These are phyloP conservation scores for Heliconius congener DNA, from an alignment of 1,140 invertebrate species.

Conservation along the genomic window DNA sequence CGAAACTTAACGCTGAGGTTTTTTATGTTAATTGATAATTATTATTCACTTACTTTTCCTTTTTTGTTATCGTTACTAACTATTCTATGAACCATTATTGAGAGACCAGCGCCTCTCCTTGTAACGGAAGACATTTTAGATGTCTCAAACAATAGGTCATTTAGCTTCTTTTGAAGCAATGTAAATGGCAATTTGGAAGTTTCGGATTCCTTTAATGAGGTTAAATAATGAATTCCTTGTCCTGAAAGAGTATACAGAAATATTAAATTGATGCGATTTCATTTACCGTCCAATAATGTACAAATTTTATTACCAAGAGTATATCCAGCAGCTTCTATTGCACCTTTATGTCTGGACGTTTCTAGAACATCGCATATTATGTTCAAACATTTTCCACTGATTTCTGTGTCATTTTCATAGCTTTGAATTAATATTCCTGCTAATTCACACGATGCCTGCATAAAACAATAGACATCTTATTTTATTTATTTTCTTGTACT, in stretches of 20 bases:
- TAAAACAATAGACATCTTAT: conserved; percentile 16
- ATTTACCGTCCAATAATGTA: background rate
- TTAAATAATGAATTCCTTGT: conserved; percentile 59
- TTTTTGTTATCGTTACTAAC: conserved; percentile 84
- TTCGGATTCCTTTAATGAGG: conserved; percentile 49
- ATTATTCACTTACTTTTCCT: conserved; percentile 61
- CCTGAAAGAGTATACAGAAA: conserved; percentile 43
- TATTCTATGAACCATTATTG: conserved; percentile 88
- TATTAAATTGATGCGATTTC: no score
- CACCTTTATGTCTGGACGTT: conserved; percentile 90
- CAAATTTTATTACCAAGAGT: conserved; percentile 74
- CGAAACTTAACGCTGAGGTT: no score
- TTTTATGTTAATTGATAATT: background rate
- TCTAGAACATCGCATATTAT: conserved; percentile 85
- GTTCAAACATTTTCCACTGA: conserved; percentile 79
- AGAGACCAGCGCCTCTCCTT: conserved; percentile 88
- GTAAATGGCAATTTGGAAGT: conserved; percentile 54
- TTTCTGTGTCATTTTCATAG: conserved; percentile 54
- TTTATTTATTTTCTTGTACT: background rate
- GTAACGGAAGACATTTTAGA: conserved; percentile 82
- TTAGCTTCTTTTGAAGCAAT: conserved; percentile 64
- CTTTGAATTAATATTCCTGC: conserved; percentile 72
- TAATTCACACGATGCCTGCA: conserved; percentile 80
- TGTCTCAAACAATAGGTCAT: conserved; percentile 64
- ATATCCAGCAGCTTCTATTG: conserved; percentile 87